Evolutionary conservation across 2,888 invertebrate genomes (phyloP).

Genomic region (Cantharis lateralis): DNA sequence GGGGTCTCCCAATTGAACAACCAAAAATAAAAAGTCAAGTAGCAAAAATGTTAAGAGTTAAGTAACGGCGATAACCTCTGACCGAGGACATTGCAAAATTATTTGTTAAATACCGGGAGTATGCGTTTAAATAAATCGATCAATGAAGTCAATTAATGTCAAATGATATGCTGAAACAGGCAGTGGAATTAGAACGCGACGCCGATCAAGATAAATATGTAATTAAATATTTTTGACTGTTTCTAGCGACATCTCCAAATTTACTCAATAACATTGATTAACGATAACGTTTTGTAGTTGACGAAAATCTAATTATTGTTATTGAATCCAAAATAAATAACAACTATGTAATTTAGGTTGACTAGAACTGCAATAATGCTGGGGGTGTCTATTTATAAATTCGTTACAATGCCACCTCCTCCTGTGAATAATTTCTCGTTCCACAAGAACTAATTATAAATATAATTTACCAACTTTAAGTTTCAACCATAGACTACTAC

Average conservation of each 20-base stretch:
- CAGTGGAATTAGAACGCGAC: not conserved
- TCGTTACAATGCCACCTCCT: not conserved
- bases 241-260: not conserved
- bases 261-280: not conserved
- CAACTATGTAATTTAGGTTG: not conserved
- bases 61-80: not conserved
- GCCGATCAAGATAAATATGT: not conserved
- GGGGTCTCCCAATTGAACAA: not conserved
- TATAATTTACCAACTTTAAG: no score
- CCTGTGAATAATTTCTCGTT: not conserved
- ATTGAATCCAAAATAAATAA: not conserved
- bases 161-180: not conserved
- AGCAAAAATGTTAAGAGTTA: not conserved
- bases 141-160: not conserved
- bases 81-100: not conserved
- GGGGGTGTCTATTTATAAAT: not conserved
- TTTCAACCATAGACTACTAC: no score
- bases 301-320: not conserved
- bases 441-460: no score
- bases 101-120: not conserved
- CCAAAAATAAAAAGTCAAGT: not conserved
- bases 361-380: not conserved
- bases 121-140: not conserved
- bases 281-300: not conserved
- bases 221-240: not conserved